A percentile compares a stretch with the other conserved stretches of the same genome.
Conservation (phyloP, 2,888 invertebrate species). For the Pelosia muscerda region DNA sequence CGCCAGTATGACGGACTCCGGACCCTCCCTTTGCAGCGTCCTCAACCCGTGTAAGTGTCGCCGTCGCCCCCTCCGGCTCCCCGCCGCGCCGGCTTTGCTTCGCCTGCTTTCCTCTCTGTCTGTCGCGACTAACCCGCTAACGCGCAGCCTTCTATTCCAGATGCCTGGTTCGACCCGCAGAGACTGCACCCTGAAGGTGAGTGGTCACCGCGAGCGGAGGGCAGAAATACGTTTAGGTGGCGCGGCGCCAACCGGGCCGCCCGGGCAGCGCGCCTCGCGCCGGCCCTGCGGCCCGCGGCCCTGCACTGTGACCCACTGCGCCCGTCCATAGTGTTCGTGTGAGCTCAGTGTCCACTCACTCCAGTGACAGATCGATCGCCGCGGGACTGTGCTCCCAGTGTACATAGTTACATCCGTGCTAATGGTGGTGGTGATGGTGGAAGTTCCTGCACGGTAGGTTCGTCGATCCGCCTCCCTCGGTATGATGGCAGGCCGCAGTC, state of each 20-base stretch:
- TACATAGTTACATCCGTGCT: constrained; percentile 19
- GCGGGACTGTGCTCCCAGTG: constrained; percentile 17
- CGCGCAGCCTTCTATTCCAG: constrained; percentile 90
- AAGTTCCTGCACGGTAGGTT: constrained; percentile 17
- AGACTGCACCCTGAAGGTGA: constrained; percentile 97
- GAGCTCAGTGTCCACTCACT: constrained; percentile 59
- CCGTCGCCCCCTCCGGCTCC: constrained; percentile 58
- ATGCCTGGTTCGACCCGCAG: constrained; percentile 97
- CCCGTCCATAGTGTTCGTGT: constrained; percentile 49
- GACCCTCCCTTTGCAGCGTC: constrained; percentile 82
- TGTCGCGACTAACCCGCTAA: constrained; percentile 87
- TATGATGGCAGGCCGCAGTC: constrained; percentile 36
- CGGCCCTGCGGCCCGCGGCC: constrained; percentile 45
- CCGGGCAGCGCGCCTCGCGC: constrained; percentile 57
- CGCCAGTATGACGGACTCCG: constrained; percentile 80
- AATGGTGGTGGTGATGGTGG: constrained; percentile 39
- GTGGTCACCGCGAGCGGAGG: constrained; percentile 70
- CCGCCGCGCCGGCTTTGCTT: constrained; percentile 65
- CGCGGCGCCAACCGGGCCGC: constrained; percentile 65
- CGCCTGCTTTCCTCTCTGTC: constrained; percentile 70
- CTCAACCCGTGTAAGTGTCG: constrained; percentile 82
- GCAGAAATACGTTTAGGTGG: constrained; percentile 71
- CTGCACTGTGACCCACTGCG: constrained; percentile 56
- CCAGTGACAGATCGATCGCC: constrained; percentile 37
- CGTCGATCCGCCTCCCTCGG: constrained; percentile 30